Evolutionary conservation across 1,140 invertebrate species (phyloP), one percentile per base, ranked within the genome.

Genomic region (Acromyrmex charruanus): DNA sequence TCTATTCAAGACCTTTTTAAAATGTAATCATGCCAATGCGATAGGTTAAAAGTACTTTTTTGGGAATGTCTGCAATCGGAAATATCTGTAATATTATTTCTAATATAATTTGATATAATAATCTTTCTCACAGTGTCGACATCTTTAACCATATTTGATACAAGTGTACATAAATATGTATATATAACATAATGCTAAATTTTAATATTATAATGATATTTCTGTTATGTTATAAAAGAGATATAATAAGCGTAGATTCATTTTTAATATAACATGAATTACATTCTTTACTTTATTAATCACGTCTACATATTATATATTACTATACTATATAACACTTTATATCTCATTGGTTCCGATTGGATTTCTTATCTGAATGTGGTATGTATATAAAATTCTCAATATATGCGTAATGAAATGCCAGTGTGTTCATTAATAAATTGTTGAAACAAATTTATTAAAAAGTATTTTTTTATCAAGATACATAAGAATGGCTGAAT

Each of bases 351-450:
- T 51, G 31, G 3, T 49, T 71, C 14, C 21, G 21, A 55, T 68
- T 69, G 9, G 9, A 61, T 58, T 65, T 18, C 9, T 18, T 86
- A 44, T 80, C 18, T 65, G 51, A 39, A 65, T 69, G 9, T 66
- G n/a, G 35, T 68, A 53, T 82, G 59, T 84, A 84, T 51, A 87
- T 84, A 66, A 55, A 87, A 68, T 72, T 58, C 21, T 44, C 53
- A 81, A 66, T 74, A 51, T 35, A 21, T 81, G 39, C 66, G 69
- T n/a, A 58, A 28, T 74, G 71, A 79, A 82, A 90, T 88, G 49
- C 82, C 82, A 86, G 63, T 84, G 89, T 90, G 86, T 90, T 90
- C 86, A 88, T 77, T 86, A 88, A 65, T 66, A 21, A 72, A 25
- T 88, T 53, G 35, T 82, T 59, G 63, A 86, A 90, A 85, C 55